Percentiles rank a stretch among this genome's conserved stretches.
These are phyloP conservation scores for Merops nubicus DNA, from an alignment of 2,113 vertebrate species.

Conservation along the genomic window DNA sequence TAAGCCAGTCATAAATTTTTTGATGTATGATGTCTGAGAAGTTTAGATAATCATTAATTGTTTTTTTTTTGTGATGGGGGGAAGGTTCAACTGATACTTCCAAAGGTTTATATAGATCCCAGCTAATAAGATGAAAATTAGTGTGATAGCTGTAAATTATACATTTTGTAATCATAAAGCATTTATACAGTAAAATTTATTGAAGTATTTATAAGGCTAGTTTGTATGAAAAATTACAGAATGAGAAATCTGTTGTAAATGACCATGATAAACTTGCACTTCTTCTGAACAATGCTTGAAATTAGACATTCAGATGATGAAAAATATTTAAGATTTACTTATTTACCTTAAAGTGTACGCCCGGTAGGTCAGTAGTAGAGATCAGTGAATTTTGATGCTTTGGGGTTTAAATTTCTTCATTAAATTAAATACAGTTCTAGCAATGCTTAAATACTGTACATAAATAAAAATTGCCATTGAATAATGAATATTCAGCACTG, in stretches of 20 bases:
- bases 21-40: not conserved
- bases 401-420: not conserved
- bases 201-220: conserved; percentile 16
- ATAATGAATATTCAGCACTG: not conserved
- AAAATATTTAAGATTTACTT: not conserved
- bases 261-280: not conserved
- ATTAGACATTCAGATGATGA: not conserved
- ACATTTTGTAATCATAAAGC: conserved; percentile 42
- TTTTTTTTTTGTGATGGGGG: not conserved
- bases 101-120: not conserved
- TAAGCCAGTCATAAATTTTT: not conserved
- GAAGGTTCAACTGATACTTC: not conserved
- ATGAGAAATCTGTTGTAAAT: not conserved
- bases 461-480: not conserved
- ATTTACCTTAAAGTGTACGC: not conserved
- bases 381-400: not conserved
- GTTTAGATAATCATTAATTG: not conserved
- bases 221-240: not conserved
- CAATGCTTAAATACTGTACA: not conserved
- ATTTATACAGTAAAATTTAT: conserved; percentile 29
- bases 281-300: conserved; percentile 22
- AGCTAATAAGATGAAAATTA: not conserved
- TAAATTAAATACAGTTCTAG: not conserved
- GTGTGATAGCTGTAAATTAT: not conserved
- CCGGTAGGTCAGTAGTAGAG: not conserved